phyloP scores from a whole-genome alignment of 2,888 invertebrate species.

The Thereva unica region DNA sequence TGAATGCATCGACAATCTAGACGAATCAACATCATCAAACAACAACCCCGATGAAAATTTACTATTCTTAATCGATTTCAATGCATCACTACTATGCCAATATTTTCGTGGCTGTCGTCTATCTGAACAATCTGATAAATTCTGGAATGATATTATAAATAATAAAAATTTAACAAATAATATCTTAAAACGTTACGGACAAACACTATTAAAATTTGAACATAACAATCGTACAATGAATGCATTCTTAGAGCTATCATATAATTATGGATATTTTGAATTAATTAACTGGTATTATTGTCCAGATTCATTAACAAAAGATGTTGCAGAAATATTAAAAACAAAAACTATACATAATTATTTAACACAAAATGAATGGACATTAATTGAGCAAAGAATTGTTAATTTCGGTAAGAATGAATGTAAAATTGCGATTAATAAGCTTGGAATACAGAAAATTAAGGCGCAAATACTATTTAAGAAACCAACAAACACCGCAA shows the following conservation, averaged over 20 bases:
- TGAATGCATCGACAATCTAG: slow-evolving; percentile 27
- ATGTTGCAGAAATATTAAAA: slow-evolving; percentile 21
- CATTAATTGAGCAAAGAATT: slow-evolving; percentile 53
- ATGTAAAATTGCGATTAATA: slow-evolving; percentile 51
- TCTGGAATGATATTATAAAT: slow-evolving; percentile 46
- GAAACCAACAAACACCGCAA: slow-evolving; percentile 36
- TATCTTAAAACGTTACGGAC: slow-evolving; percentile 50
- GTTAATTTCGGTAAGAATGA: slow-evolving; percentile 53
- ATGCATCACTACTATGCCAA: slow-evolving; percentile 51
- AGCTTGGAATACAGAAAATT: slow-evolving; percentile 49
- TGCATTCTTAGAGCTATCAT: slow-evolving; percentile 52
- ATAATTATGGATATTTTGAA: slow-evolving; percentile 49
- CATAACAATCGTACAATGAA: slow-evolving; percentile 54
- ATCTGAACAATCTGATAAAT: slow-evolving; percentile 53
- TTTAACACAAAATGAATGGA: slow-evolving; percentile 52
- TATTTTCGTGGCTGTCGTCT: slow-evolving; percentile 52
- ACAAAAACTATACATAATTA: slow-evolving; percentile 47
- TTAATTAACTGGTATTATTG: slow-evolving; percentile 51
- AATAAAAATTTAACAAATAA: slow-evolving; percentile 46
- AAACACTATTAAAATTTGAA: slow-evolving; percentile 49
- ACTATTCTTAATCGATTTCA: slow-evolving; percentile 52
- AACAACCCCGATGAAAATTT: slow-evolving; percentile 45
- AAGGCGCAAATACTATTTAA: slow-evolving; percentile 45
- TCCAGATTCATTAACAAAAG: slow-evolving; percentile 49
- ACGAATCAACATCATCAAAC: too few relatives aligned